Base-by-base conservation (phyloP, 2,797 vertebrate genomes). In the Pitangus sulphuratus region DNA sequence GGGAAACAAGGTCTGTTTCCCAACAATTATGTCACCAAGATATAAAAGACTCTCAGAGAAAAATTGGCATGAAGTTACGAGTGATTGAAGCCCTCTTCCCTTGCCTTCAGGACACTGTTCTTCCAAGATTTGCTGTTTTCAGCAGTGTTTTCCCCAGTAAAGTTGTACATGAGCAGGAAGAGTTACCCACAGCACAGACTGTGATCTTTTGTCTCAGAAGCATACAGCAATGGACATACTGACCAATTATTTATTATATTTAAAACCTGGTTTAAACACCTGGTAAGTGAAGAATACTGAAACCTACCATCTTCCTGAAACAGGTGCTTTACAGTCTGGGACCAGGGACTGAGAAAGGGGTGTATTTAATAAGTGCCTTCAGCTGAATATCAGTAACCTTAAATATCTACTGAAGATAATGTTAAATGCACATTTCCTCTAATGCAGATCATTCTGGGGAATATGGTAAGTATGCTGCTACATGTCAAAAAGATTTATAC, bases 161-260 rank as follows among this genome's bases (percentile, higher is more conserved):
- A 88, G 85, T 91, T 93, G 54, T 45, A 3, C 19, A 89, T 25
- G 42, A 93, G 77, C 47, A 89, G 58, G 89, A 90, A 71, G 53
- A 89, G 14, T 57, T 48, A 69, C 39, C 84, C 89, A 40, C 31
- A 88, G 87, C 45, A 65, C 61, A 91, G 81, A 91, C 88, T 84
- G 87, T 35, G 40, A 69, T 64, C 92, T 92, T 90, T 35, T 57
- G n/a, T 86, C 86, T 68, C 81, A 72, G 80, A 95, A 88, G 64
- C 89, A 89, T 42, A 66, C 74, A 92, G 64, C 53, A 83, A 71
- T 57, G 74, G 90, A 97, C 78, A 80, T 98, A 97, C 97, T 98
- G 98, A 98, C 98, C 68, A 94, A 96, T 98, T 99, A 99, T 99
- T 99, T 99, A 99, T 99, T 99, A 84, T 99, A 99, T 99, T 99